Evolutionary conservation across 2,797 vertebrate species (phyloP).

Genomic region (Sebastes matsubarae): DNA sequence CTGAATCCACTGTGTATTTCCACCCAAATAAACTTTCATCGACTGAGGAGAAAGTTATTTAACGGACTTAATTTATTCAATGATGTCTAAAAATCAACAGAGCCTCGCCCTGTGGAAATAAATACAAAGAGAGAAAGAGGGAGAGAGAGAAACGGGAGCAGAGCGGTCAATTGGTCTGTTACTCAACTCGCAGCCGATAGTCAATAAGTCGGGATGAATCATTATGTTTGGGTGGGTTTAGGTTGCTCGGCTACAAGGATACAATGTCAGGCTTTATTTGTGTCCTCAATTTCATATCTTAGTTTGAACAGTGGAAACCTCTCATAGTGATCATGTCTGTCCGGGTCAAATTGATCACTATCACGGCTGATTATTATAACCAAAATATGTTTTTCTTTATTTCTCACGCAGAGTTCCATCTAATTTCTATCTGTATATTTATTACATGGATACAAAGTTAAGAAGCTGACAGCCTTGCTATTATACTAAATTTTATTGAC

Average conservation of each 20-base stretch:
- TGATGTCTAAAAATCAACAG: conserved; percentile 40
- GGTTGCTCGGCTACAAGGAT: background rate
- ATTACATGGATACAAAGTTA: too few species aligned
- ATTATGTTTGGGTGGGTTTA: background rate
- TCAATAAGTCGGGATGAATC: background rate
- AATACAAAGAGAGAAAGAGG: conserved; percentile 10
- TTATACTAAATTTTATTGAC: too few species aligned
- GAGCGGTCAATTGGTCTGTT: conserved; percentile 10
- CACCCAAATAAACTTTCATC: conserved; percentile 35
- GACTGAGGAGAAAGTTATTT: conserved; percentile 27
- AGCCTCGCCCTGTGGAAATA: background rate
- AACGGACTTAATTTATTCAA: conserved; percentile 43
- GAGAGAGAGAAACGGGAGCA: background rate
- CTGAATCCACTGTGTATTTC: conserved; percentile 22
- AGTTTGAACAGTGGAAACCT: background rate
- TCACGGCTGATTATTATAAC: too few species aligned
- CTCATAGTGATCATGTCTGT: too few species aligned
- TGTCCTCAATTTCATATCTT: background rate
- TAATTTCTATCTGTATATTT: too few species aligned
- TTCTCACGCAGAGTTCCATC: too few species aligned
- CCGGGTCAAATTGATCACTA: too few species aligned
- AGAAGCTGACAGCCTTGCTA: too few species aligned
- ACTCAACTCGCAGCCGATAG: conserved; percentile 4
- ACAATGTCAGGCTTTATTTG: background rate
- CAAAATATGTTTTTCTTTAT: too few species aligned